Conservation (phyloP, 2,113 vertebrate genomes). For the Otis tarda region DNA sequence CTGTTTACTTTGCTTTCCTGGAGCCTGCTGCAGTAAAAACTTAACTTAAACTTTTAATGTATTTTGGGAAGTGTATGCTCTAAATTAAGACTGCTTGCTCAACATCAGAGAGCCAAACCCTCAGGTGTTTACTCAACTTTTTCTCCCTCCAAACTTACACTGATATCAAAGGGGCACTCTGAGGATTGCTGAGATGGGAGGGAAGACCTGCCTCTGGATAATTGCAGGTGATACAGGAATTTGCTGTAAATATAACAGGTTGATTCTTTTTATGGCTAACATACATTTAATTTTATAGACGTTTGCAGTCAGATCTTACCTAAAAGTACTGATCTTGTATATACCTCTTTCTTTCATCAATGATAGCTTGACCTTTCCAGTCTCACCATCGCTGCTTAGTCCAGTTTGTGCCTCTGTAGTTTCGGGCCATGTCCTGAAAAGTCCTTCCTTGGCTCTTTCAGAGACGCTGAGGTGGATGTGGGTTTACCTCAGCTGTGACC, state of each 20-base stretch:
- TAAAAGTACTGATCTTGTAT: background rate
- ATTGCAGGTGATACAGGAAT: background rate
- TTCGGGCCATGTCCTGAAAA: background rate
- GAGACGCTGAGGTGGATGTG: background rate
- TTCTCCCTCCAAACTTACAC: background rate
- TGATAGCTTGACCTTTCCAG: accelerated
- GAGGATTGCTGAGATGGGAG: background rate
- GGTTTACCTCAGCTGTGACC: background rate
- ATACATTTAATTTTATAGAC: background rate
- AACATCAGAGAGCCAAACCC: background rate
- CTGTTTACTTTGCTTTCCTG: conserved; percentile 9
- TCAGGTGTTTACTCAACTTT: background rate
- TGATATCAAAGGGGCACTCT: background rate
- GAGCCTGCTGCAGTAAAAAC: background rate
- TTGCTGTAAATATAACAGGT: background rate
- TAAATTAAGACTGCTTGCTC: background rate
- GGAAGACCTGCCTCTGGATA: background rate
- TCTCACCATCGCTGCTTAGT: accelerated
- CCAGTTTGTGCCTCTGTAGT: background rate
- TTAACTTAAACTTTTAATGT: background rate
- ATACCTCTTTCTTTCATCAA: background rate
- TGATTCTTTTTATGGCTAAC: background rate
- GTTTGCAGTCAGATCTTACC: background rate
- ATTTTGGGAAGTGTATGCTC: background rate
- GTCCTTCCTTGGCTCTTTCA: background rate